A percentile compares a stretch with the other conserved stretches of the same genome.
phyloP scores from a whole-genome alignment of 2,797 vertebrate genomes.

The Sebastes jordani region DNA sequence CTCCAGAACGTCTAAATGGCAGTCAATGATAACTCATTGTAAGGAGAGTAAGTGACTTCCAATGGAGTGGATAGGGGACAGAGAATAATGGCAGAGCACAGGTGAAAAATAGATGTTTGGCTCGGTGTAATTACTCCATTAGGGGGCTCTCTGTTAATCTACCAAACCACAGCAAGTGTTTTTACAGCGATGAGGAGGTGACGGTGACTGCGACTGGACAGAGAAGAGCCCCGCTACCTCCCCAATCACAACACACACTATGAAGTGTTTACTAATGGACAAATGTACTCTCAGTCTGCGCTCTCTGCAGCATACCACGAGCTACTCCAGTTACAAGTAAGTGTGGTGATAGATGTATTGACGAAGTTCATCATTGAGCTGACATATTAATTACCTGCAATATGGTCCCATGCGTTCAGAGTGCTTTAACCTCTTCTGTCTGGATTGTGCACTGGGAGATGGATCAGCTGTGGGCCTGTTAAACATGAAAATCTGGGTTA shows the following conservation, averaged over 20 bases:
- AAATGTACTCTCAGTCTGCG: conserved; percentile 68
- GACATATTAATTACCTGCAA: conserved; percentile 77
- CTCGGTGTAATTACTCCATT: conserved; percentile 89
- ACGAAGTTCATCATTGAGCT: conserved; percentile 69
- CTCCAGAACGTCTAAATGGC: conserved; percentile 92
- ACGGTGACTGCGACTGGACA: conserved; percentile 75
- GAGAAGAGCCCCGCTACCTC: conserved; percentile 64
- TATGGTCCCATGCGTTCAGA: conserved; percentile 57
- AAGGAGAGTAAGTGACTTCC: conserved; percentile 95
- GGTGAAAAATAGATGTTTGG: conserved; percentile 92
- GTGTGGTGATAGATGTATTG: conserved; percentile 64
- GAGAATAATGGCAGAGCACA: conserved; percentile 92
- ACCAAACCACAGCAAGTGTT: conserved; percentile 82
- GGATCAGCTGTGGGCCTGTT: conserved; percentile 64
- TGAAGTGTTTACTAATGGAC: conserved; percentile 81
- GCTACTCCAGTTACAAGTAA: conserved; percentile 67
- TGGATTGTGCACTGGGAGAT: conserved; percentile 47
- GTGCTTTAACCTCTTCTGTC: conserved; percentile 69
- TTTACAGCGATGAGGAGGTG: conserved; percentile 80
- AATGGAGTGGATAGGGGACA: conserved; percentile 94
- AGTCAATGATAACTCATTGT: conserved; percentile 99
- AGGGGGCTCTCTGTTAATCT: conserved; percentile 88
- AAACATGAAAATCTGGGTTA: conserved; percentile 73
- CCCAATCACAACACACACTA: conserved; percentile 76
- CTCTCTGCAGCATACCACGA: conserved; percentile 63